These are phyloP conservation scores for Invenusta paracnida DNA, from an alignment of 2,888 invertebrate genomes.

Conservation along the genomic window DNA sequence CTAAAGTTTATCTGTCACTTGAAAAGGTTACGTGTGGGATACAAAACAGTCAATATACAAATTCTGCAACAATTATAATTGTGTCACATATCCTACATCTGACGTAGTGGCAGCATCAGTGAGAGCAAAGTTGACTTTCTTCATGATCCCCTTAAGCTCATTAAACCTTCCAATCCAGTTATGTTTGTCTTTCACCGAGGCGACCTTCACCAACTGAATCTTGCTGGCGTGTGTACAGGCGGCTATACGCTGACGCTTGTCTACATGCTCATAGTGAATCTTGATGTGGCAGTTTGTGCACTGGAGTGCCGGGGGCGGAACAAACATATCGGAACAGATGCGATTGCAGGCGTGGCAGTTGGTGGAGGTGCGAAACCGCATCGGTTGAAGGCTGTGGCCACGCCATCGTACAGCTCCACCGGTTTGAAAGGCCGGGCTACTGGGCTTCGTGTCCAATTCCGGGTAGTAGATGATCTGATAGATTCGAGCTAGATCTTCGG, in stretches of 20 bases:
- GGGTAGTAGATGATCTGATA: slow-evolving; percentile 39
- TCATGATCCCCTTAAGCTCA: too few relatives aligned
- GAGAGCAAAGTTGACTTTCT: too few relatives aligned
- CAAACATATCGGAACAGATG: slow-evolving; percentile 40
- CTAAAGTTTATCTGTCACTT: too few relatives aligned
- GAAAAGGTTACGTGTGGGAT: too few relatives aligned
- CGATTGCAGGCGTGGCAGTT: slow-evolving; percentile 40
- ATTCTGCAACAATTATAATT: too few relatives aligned
- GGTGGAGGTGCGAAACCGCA: slow-evolving; percentile 37
- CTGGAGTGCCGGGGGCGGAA: slow-evolving; percentile 40
- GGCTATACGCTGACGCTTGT: slow-evolving; percentile 7
- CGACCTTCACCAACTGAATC: slow-evolving; percentile 26
- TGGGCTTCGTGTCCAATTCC: not conserved
- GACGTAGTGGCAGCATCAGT: too few relatives aligned
- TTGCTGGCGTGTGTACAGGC: slow-evolving; percentile 40
- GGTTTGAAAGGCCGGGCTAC: not conserved
- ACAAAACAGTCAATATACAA: too few relatives aligned
- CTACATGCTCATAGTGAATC: slow-evolving; percentile 42
- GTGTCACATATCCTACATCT: too few relatives aligned
- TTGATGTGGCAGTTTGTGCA: slow-evolving; percentile 39
- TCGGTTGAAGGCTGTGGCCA: slow-evolving; percentile 38
- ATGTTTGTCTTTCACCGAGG: not conserved
- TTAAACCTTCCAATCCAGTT: slow-evolving; percentile 32
- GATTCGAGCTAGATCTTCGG: slow-evolving; percentile 39
- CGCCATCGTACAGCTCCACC: not conserved